These are phyloP conservation scores for Columba livia DNA, from an alignment of 2,113 vertebrate genomes.

Conservation along the genomic window DNA sequence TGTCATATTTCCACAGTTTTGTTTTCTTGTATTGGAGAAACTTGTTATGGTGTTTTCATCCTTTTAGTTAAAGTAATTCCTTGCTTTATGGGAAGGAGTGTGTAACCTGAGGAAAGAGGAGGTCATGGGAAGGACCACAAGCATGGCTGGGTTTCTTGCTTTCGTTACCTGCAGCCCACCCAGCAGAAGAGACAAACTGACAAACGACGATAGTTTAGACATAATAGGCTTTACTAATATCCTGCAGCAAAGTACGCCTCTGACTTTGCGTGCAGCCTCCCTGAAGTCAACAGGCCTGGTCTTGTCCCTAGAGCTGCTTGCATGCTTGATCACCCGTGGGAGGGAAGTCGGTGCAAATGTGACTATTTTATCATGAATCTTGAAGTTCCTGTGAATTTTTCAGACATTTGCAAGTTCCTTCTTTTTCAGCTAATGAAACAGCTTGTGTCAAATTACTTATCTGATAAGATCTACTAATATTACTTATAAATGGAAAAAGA, in stretches of 20 bases:
- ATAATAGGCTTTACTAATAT: background rate
- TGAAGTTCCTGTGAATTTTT: background rate
- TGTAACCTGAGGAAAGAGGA: background rate
- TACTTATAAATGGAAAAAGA: background rate
- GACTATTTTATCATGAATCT: background rate
- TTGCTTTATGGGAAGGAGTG: background rate
- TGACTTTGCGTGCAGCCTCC: background rate
- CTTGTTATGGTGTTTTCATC: background rate
- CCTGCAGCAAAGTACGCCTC: background rate
- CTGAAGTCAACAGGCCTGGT: background rate
- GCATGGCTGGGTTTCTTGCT: background rate
- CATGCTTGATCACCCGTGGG: background rate
- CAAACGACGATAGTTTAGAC: accelerated
- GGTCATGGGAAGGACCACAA: background rate
- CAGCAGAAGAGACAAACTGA: background rate
- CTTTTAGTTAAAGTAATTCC: background rate
- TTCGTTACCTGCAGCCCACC: background rate
- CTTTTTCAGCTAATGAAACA: background rate
- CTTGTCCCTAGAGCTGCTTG: background rate
- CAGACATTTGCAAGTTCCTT: background rate
- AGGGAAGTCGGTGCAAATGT: background rate
- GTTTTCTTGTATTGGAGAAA: background rate
- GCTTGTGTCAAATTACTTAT: background rate
- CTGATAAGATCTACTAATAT: background rate
- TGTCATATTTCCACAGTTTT: background rate